Evolutionary conservation across 1,140 invertebrate species (phyloP), one percentile per base, ranked within the genome.

Genomic region (Battus philenor): DNA sequence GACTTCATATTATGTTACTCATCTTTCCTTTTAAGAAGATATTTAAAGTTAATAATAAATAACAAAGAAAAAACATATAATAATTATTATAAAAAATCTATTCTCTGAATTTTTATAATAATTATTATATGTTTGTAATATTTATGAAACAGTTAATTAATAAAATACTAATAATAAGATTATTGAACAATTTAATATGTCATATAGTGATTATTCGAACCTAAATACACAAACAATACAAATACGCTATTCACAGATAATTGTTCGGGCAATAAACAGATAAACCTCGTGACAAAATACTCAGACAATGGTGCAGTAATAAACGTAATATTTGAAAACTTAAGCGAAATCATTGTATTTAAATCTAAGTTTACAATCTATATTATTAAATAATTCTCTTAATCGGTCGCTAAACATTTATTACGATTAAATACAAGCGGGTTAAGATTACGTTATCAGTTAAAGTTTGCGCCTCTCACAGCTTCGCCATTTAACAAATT

Each of bases 391-490:
- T 39, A 39, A 27, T 24, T 36, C 18, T 26, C 22, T 15, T 17
- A 31, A 47, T 44, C 26, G 17, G 30, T 32, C 1, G 22, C 39
- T 45, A 59, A 48, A 55, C 33, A 50, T 45, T 56, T 44, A 36
- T 41, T 38, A 13, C n/a, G n/a, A 46, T 54, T 39, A 56, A 50
- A 53, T 46, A 52, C 26, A 32, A 29, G 36, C 30, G 11, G 58
- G 47, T 56, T 58, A 64, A 65, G 61, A 68, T 69, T 59, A 57
- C 17, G 49, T 68, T 75, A 75, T 70, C 64, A 66, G 51, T 59
- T 27, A 27, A 39, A 39, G 45, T 55, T 50, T 48, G 56, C 59
- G 56, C 50, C 36, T 54, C 41, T 26, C n/a, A 29, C 47, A 20
- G 15, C 45, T 47, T 53, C 58, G 67, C 66, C 63, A 68, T 69